Evolutionary conservation across 2,888 invertebrate genomes (phyloP), one percentile per base, ranked within the genome.

Genomic region (Eilema caniola): DNA sequence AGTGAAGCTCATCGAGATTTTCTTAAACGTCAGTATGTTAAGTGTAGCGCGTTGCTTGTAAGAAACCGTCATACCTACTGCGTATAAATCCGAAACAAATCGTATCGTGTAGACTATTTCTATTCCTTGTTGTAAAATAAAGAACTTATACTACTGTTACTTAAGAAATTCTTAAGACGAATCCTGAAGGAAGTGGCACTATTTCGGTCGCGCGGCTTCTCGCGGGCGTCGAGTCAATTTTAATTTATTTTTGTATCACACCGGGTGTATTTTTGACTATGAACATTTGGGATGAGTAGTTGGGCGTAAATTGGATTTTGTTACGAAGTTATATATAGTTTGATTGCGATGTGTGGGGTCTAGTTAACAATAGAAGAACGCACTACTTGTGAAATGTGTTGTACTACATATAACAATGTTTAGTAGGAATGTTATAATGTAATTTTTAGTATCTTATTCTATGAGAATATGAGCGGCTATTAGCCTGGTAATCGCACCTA

Each of bases 171-270:
- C 66, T 73, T 76, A 76, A 82, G 72, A 70, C 67, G 81, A 78
- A 75, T 84, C 83, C 82, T 85, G 80, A 81, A 85, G 84, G 84
- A 85, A 85, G 81, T 84, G 79, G 71, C 64, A 72, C 75, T 77
- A 82, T 82, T 82, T 83, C 72, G 72, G 78, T 81, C 73, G 12
- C 0, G 47, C 23, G 78, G 80, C 88, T 88, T 85, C 88, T 89
- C 87, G 83, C 73, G 79, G 83, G 74, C 85, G 85, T 86, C 80
- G 90, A 86, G 91, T 90, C 91, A 89, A 92, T 89, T 91, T 91
- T 90, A 92, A 92, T 85, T 90, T 89, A 91, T 92, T 92, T 93
- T 92, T 90, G 89, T 91, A 91, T 89, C 88, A 86, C 88, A 85
- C 86, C 89, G 67, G 41, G 74, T 74, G 77, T 88, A 84, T 85